Base-by-base conservation (phyloP, 1,140 invertebrate species). In the Diabrotica virgifera region DNA sequence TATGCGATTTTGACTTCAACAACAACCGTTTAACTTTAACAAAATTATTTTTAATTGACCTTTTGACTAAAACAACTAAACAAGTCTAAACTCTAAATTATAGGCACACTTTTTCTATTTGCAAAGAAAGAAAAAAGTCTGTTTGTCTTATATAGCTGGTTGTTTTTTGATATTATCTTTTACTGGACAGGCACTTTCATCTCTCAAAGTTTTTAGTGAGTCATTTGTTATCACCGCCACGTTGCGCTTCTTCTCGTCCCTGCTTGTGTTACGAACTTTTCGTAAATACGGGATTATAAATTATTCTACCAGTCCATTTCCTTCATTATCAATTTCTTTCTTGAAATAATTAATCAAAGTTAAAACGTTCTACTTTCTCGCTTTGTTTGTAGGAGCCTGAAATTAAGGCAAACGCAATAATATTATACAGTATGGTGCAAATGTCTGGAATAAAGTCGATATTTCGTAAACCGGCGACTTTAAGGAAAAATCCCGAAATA, bases 141-240 rank as follows among this genome's bases (percentile, higher is more conserved):
- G 40, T 46, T 46, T 46, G 40, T 46, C 40, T 46, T 46, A 46
- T 46, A n/a, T 46, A 10, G 40, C n/a, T 46, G 40, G 40, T 46
- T 5, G 4, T 46, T 46, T 24, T 46, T 46, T 46, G 40, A 46
- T 46, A 46, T 8, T 46, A 46, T 46, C 40, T 46, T 46, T 46
- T n/a, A 46, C 40, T 46, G 40, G 40, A 46, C 40, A 46, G 40
- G 40, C 40, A 46, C 40, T 46, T 46, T 46, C 40, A 46, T 46
- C 40, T 46, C 40, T 46, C 40, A 46, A 46, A 46, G 8, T 46
- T 46, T 46, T 46, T 46, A 46, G 40, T 46, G 40, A 46, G 40
- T 46, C 40, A 46, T 46, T 46, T 46, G 40, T 46, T 46, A 46
- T 46, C 40, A 46, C 40, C 8, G 24, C 24, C 24, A 24, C 24